Evolutionary conservation across 2,888 invertebrate species (phyloP).

Genomic region (Suillia variegata): DNA sequence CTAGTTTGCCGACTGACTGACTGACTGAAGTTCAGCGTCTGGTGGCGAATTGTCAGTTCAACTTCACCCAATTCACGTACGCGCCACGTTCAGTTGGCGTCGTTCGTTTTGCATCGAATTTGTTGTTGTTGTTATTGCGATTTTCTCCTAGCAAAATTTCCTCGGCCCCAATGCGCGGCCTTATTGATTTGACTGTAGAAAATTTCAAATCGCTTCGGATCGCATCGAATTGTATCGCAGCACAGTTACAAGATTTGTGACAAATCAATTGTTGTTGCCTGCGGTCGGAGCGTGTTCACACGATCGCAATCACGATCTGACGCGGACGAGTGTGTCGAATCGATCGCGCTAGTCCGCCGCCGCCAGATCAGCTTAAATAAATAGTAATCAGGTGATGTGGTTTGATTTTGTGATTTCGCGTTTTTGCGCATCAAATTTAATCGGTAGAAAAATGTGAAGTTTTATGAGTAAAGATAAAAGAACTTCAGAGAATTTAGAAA

Average conservation of each 20-base stretch:
- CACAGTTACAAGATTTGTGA: slow-evolving; percentile 48
- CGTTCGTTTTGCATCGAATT: no score
- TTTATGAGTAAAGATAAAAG: no score
- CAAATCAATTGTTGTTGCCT: slow-evolving; percentile 55
- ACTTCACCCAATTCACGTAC: slow-evolving; percentile 42
- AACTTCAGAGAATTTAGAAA: no score
- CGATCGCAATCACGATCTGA: slow-evolving; percentile 30
- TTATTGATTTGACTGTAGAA: slow-evolving; percentile 51
- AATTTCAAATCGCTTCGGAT: slow-evolving; percentile 30
- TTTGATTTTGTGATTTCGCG: no score
- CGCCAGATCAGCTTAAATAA: no score
- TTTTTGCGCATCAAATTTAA: no score
- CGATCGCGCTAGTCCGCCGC: no score
- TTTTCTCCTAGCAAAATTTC: neutral
- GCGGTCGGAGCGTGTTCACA: slow-evolving; percentile 33
- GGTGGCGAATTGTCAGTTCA: neutral
- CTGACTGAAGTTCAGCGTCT: neutral
- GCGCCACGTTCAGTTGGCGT: slow-evolving; percentile 42
- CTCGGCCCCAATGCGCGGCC: slow-evolving; percentile 15
- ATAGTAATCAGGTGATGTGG: no score
- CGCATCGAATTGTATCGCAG: slow-evolving; percentile 23
- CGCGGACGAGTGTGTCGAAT: neutral
- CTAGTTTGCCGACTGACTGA: neutral
- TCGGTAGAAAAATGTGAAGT: no score
- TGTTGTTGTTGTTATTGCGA: no score